Percentiles rank a stretch among this genome's conserved stretches.
Conservation (phyloP, 2,113 vertebrate genomes). For the Pteropus alecto region DNA sequence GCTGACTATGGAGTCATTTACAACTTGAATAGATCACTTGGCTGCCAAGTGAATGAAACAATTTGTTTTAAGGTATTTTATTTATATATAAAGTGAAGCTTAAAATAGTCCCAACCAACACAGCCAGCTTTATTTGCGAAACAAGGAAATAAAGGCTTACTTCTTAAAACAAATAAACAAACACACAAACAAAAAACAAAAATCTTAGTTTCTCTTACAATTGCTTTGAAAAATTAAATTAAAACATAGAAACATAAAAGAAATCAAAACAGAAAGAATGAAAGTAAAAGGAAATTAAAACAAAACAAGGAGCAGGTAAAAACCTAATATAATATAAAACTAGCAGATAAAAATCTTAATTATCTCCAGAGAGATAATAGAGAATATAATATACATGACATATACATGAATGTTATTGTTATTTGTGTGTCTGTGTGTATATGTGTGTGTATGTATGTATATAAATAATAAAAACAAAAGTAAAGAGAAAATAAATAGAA, state of each 20-base stretch:
- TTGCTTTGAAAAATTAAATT: conserved; percentile 4
- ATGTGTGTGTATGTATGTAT: not conserved
- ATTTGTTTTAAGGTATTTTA: not conserved
- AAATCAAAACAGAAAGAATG: not conserved
- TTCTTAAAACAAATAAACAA: no score
- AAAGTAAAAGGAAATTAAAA: not conserved
- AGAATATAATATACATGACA: not conserved
- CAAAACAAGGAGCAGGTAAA: not conserved
- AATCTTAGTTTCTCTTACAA: not conserved
- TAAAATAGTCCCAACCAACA: not conserved
- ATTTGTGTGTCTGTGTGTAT: not conserved
- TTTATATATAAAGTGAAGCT: not conserved
- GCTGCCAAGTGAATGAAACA: not conserved
- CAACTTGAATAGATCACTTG: not conserved
- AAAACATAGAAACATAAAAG: not conserved
- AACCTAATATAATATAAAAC: not conserved
- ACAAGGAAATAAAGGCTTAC: no score
- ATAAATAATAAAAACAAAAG: not conserved
- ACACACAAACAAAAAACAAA: no score
- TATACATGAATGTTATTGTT: not conserved
- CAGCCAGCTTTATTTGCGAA: no score
- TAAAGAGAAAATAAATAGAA: not conserved
- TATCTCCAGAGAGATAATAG: not conserved
- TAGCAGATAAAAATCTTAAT: not conserved
- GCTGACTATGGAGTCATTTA: not conserved